Conservation (phyloP, 2,888 invertebrate genomes). For the Nudaria mundana region DNA sequence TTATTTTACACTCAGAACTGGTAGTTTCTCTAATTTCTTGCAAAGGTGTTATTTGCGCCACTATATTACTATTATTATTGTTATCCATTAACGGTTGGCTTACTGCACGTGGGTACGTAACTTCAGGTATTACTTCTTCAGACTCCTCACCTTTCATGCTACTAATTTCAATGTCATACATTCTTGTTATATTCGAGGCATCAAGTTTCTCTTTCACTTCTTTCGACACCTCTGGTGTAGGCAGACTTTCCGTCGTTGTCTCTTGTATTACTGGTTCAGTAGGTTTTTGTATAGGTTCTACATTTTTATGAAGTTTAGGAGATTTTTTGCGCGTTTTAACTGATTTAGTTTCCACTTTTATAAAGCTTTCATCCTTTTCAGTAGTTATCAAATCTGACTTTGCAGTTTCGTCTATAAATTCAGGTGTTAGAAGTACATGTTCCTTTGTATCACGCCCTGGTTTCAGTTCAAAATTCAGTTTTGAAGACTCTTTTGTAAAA, state of each 20-base stretch:
- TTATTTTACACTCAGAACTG: not conserved
- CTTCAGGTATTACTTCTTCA: constrained; percentile 51
- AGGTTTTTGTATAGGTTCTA: constrained; percentile 11
- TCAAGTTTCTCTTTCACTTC: constrained; percentile 14
- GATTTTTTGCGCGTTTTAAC: constrained; percentile 46
- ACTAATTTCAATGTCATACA: constrained; percentile 37
- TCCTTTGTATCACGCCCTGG: constrained; percentile 4
- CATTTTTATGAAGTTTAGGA: constrained; percentile 26
- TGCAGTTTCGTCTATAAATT: constrained; percentile 12
- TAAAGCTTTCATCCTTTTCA: constrained; percentile 20
- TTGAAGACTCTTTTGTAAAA: constrained; percentile 10
- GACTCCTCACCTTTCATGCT: constrained; percentile 42
- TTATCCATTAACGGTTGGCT: constrained; percentile 54
- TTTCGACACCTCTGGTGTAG: not conserved
- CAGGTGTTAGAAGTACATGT: constrained; percentile 24
- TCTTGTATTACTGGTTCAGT: constrained; percentile 5
- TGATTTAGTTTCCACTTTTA: constrained; percentile 28
- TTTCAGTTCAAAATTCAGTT: not conserved
- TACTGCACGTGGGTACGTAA: constrained; percentile 56
- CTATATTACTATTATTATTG: constrained; percentile 60
- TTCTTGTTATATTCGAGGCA: constrained; percentile 18
- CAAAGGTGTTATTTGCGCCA: constrained; percentile 51
- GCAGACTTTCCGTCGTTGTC: not conserved
- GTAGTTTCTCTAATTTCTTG: constrained; percentile 24
- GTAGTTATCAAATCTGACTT: constrained; percentile 11